These are phyloP conservation scores for Tetrax tetrax DNA, from an alignment of 2,113 vertebrate genomes.

Conservation along the genomic window DNA sequence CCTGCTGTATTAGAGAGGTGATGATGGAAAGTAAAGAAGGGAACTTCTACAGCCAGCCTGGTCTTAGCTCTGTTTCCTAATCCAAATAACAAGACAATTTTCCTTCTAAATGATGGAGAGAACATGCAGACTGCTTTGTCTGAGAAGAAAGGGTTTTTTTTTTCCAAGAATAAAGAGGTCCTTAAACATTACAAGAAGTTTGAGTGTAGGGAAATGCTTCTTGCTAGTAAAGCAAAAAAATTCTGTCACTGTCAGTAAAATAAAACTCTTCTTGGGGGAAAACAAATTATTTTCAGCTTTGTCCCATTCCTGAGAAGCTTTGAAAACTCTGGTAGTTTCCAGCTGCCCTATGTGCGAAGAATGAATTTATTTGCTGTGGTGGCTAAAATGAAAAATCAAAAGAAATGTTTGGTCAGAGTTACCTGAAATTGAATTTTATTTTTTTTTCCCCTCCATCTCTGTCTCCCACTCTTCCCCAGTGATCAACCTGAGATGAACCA, in stretches of 20 bases:
- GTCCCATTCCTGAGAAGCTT: not conserved
- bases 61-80: not conserved
- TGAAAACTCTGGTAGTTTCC: not conserved
- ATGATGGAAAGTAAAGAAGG: not conserved
- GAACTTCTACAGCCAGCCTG: not conserved
- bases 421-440: not conserved
- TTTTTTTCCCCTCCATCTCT: not conserved
- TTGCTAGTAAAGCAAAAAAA: not conserved
- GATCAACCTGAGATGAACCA: not conserved
- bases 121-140: not conserved
- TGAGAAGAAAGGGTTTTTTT: not conserved
- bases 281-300: not conserved
- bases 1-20: not conserved
- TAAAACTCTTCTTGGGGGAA: not conserved
- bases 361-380: not conserved
- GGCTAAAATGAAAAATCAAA: conserved; percentile 18
- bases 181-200: not conserved
- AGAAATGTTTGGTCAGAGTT: not conserved
- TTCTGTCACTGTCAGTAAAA: not conserved
- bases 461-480: not conserved
- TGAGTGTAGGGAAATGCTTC: not conserved
- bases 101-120: not conserved
- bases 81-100: not conserved
- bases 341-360: not conserved
- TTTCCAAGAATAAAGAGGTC: not conserved